Conservation (phyloP, 2,888 invertebrate genomes). For the Ganaspis brasiliensis region DNA sequence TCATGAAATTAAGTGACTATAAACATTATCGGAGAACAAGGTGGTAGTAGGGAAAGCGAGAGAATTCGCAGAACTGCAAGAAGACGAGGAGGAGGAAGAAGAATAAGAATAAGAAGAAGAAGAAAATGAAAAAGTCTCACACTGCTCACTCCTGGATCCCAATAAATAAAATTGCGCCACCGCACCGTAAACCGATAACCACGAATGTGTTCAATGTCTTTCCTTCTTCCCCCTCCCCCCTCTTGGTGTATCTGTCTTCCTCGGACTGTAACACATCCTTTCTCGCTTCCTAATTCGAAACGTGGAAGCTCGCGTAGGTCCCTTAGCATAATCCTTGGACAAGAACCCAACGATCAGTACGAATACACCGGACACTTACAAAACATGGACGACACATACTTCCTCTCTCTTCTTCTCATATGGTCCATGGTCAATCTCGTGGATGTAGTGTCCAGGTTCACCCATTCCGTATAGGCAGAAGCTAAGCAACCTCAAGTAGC, state of each 20-base stretch:
- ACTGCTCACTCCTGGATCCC: slow-evolving; percentile 52
- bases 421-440: slow-evolving; percentile 68
- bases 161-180: slow-evolving; percentile 52
- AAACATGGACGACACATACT: slow-evolving; percentile 58
- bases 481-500: slow-evolving; percentile 58
- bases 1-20: slow-evolving; percentile 41
- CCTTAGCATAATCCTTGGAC: slow-evolving; percentile 77
- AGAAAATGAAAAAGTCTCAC: slow-evolving; percentile 43
- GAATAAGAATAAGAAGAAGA: slow-evolving; percentile 29
- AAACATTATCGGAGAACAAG: slow-evolving; percentile 44
- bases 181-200: slow-evolving; percentile 33
- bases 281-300: slow-evolving; percentile 71
- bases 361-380: slow-evolving; percentile 63
- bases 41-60: slow-evolving; percentile 31
- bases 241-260: slow-evolving; percentile 22
- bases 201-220: slow-evolving; percentile 35
- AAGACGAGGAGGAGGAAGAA: slow-evolving; percentile 34
- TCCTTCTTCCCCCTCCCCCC: neutral
- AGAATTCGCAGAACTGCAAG: slow-evolving; percentile 38
- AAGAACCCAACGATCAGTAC: slow-evolving; percentile 67
- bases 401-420: slow-evolving; percentile 23
- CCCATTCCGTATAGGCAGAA: slow-evolving; percentile 56
- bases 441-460: slow-evolving; percentile 58
- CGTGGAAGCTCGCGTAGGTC: slow-evolving; percentile 70
- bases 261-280: slow-evolving; percentile 54